phyloP scores from a whole-genome alignment of 2,888 invertebrate species.

The Scaptomyza tumidula region DNA sequence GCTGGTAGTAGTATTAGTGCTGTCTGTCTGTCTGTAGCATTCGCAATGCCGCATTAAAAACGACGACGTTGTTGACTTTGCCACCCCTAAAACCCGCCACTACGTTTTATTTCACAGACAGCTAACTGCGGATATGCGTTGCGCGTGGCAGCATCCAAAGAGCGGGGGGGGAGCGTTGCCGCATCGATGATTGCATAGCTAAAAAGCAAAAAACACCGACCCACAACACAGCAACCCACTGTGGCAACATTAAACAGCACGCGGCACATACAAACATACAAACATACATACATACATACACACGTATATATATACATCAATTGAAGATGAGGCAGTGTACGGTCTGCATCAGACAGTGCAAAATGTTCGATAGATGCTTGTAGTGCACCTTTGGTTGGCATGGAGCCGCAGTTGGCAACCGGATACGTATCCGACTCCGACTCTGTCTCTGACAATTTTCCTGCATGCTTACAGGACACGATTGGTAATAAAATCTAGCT shows the following conservation, averaged over 20 bases:
- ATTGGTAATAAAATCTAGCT: slow-evolving; percentile 33
- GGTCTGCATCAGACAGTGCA: slow-evolving; percentile 43
- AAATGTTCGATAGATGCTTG: slow-evolving; percentile 3
- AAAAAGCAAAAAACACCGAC: slow-evolving; percentile 34
- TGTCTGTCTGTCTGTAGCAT: slow-evolving; percentile 46
- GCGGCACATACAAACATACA: slow-evolving; percentile 10
- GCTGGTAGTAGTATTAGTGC: slow-evolving; percentile 29
- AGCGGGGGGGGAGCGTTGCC: slow-evolving; percentile 39
- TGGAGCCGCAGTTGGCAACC: slow-evolving; percentile 5
- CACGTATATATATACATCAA: slow-evolving; percentile 45
- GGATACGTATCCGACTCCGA: neutral
- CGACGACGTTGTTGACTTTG: slow-evolving; percentile 41
- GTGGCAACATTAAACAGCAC: slow-evolving; percentile 42
- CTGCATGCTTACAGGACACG: slow-evolving; percentile 17
- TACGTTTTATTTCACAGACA: slow-evolving; percentile 19
- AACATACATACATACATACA: neutral
- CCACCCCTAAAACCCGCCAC: neutral
- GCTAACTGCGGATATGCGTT: slow-evolving; percentile 55
- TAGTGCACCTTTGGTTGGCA: slow-evolving; percentile 9
- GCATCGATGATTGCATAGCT: slow-evolving; percentile 73
- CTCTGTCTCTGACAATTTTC: neutral
- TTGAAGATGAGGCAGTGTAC: slow-evolving; percentile 61
- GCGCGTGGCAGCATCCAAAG: slow-evolving; percentile 47
- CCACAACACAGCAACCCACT: slow-evolving; percentile 1
- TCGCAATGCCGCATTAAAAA: slow-evolving; percentile 63